Percentiles rank a stretch among this genome's conserved stretches.
These are phyloP conservation scores for Gasterosteus aculeatus DNA, from an alignment of 2,113 vertebrate species.

Conservation along the genomic window DNA sequence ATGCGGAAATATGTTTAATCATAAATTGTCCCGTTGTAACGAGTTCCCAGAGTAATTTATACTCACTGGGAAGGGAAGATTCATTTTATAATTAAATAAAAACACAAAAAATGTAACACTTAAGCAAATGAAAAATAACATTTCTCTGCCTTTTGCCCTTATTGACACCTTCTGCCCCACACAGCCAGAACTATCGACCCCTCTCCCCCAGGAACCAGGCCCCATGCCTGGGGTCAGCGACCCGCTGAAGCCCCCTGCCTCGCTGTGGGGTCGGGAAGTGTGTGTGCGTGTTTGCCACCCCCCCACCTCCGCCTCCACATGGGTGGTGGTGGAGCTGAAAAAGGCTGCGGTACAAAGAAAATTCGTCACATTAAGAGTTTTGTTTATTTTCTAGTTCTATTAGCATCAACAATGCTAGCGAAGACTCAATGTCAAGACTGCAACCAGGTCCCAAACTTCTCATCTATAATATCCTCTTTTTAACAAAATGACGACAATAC, in stretches of 20 bases:
- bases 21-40: background rate
- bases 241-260: conserved; percentile 52
- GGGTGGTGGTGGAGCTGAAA: background rate
- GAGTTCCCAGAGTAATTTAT: too few species aligned
- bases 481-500: too few species aligned
- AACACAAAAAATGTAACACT: background rate
- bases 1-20: too few species aligned
- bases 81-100: background rate
- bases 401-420: too few species aligned
- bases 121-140: background rate
- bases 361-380: too few species aligned
- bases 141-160: conserved; percentile 5
- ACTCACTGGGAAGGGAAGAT: background rate
- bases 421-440: too few species aligned
- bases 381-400: too few species aligned
- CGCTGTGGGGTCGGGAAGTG: conserved; percentile 26
- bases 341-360: background rate
- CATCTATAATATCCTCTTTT: too few species aligned
- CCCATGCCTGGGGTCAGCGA: conserved; percentile 53
- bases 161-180: conserved; percentile 38
- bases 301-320: background rate
- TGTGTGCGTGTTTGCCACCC: conserved; percentile 17
- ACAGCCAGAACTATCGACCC: conserved; percentile 54
- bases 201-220: conserved; percentile 51
- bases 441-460: too few species aligned